Base-by-base conservation (phyloP, 2,113 vertebrate species). In the Ailurus styani region DNA sequence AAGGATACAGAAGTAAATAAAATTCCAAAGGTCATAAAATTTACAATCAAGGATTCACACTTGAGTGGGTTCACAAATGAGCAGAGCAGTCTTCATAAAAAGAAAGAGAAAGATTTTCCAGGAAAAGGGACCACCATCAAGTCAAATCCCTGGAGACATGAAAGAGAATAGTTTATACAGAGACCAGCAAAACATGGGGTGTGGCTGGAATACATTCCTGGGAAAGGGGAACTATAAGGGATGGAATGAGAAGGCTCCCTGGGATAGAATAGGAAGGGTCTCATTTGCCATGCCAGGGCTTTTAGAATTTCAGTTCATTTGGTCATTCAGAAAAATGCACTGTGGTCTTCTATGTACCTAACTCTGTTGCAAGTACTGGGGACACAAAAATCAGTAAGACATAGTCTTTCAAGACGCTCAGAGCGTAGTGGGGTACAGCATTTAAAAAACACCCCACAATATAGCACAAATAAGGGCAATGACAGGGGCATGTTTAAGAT, bases 301-400 rank as follows among this genome's bases (percentile, higher is more conserved):
- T 81, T 93, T 37, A 72, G n/a, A 89, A n/a, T 60, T 96, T 66
- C 85, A 83, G 75, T 83, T 91, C 83, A 91, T 54, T 93, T 91
- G 52, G 54, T 81, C 47, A 45, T 91, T 95, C 54, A 79, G 78
- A 84, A 95, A 96, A 86, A 77, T 20, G 68, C 54, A 92, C 10
- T 57, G 50, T 1, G 17, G n/a, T 11, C 47, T 85, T 60, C 82
- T 85, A 40, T 37, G 78, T 75, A 72, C 50, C 54, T 88, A 91
- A 25, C 90, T 17, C 66, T 52, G 29, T 34, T 45, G 78, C 57
- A 89, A 77, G n/a, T 78, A 62, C n/a, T 34, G 2, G 57, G 23
- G 47, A 79, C 45, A 64, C 37, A 29, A 85, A 91, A 97, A 50
- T 52, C 62, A 91, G 0, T 64, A 93, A 78, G 66, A 82, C 1